phyloP scores from a whole-genome alignment of 2,797 vertebrate genomes.

The Melanotaenia parkinsoni region DNA sequence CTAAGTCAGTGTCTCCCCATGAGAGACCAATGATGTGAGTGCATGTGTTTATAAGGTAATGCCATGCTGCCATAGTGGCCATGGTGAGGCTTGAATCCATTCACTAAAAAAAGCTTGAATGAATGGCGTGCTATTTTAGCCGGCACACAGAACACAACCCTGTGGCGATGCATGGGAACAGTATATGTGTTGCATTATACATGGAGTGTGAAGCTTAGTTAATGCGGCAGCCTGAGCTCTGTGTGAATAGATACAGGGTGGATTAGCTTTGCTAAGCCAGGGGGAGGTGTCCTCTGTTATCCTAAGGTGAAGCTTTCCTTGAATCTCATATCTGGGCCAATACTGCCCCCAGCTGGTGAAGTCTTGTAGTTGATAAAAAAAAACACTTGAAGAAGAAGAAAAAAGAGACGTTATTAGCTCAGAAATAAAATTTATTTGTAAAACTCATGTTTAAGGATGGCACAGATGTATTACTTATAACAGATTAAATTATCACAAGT shows the following conservation, averaged over 20 bases:
- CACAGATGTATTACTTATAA: neutral
- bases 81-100: constrained; percentile 38
- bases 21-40: constrained; percentile 1
- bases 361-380: neutral
- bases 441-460: neutral
- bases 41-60: constrained; percentile 19
- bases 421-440: neutral
- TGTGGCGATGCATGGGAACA: constrained; percentile 27
- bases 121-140: constrained; percentile 45
- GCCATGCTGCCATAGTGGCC: constrained; percentile 4
- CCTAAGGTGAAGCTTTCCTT: constrained; percentile 60
- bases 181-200: constrained; percentile 43
- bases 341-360: constrained; percentile 73
- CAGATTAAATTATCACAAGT: neutral
- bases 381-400: neutral
- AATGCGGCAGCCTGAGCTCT: constrained; percentile 48
- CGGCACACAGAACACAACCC: constrained; percentile 24
- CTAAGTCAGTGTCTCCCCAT: constrained; percentile 37
- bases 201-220: constrained; percentile 33
- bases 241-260: constrained; percentile 45
- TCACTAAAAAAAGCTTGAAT: constrained; percentile 40
- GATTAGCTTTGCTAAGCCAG: constrained; percentile 63
- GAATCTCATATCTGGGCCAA: constrained; percentile 36
- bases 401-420: neutral
- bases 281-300: constrained; percentile 48